phyloP scores from a whole-genome alignment of 2,888 invertebrate species.

The Xestia xanthographa region DNA sequence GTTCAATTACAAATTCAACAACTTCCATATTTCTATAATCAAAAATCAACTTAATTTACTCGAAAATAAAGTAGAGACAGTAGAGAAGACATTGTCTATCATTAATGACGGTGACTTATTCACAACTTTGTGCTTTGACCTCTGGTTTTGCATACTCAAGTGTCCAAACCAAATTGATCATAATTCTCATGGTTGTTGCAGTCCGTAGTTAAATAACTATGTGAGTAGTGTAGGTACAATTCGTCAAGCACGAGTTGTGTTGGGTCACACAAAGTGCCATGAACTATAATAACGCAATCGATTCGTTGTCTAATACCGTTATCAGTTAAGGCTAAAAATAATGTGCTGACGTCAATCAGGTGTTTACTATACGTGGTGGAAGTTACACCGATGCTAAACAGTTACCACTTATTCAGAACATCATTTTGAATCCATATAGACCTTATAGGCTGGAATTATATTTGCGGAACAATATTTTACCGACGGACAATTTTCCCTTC shows the following conservation, averaged over 20 bases:
- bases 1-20: not conserved
- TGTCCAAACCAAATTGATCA: not conserved
- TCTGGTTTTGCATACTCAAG: not conserved
- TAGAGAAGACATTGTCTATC: too few species aligned
- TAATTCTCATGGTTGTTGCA: not conserved
- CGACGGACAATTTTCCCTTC: not conserved
- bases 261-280: not conserved
- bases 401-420: too few species aligned
- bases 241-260: not conserved
- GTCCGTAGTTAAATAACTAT: not conserved
- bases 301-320: slow-evolving; percentile 2
- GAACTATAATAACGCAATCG: slow-evolving; percentile 3
- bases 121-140: not conserved
- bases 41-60: too few species aligned
- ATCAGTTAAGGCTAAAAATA: slow-evolving; percentile 28
- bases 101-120: too few species aligned
- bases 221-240: not conserved
- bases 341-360: slow-evolving; percentile 9
- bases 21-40: too few species aligned
- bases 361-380: not conserved
- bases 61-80: too few species aligned
- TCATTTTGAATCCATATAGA: too few species aligned
- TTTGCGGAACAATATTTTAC: not conserved
- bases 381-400: too few species aligned
- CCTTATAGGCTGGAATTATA: not conserved